phyloP scores from a whole-genome alignment of 2,888 invertebrate genomes.

The Ferrisia virgata region DNA sequence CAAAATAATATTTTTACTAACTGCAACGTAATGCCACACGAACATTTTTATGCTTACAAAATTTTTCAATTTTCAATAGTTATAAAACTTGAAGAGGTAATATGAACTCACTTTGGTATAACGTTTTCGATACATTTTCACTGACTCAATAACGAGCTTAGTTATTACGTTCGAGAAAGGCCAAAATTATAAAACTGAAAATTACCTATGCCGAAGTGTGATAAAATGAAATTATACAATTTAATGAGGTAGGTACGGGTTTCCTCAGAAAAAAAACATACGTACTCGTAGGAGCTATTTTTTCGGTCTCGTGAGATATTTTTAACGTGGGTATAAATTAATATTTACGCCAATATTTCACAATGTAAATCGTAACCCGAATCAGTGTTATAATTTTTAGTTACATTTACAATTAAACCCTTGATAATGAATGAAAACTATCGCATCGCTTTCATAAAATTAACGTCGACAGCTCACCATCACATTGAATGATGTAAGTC shows the following conservation, averaged over 20 bases:
- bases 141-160: not conserved
- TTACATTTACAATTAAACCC: not conserved
- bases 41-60: no score
- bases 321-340: no score
- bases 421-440: not conserved
- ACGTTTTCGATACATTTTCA: not conserved
- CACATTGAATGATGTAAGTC: not conserved
- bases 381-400: not conserved
- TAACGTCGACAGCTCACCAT: not conserved
- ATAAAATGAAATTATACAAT: no score
- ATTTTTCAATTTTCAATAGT: not conserved
- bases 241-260: not conserved
- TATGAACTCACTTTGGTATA: not conserved
- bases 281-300: not conserved
- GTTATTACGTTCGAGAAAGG: not conserved
- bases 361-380: no score
- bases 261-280: not conserved
- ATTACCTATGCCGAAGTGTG: no score
- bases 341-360: no score
- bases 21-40: no score
- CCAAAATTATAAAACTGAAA: no score
- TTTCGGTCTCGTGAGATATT: no score
- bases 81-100: conserved; percentile 15
- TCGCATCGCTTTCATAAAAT: not conserved
- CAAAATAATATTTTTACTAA: no score